Conservation (phyloP, 1,140 invertebrate genomes). For the Phymastichus coffea region DNA sequence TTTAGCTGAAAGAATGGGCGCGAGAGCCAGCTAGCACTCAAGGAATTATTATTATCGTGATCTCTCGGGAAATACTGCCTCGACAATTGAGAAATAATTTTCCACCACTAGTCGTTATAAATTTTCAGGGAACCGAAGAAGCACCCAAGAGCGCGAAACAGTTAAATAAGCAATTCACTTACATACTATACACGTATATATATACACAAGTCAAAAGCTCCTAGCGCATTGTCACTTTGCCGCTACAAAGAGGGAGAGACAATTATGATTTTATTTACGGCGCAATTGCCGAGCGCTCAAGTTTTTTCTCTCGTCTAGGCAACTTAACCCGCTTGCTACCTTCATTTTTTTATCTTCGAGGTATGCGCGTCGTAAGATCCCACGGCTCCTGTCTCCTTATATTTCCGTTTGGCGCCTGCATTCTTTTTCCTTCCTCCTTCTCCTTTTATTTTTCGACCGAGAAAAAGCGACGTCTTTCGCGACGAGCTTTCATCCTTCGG, state of each 20-base stretch:
- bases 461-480: not conserved
- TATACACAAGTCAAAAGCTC: no score
- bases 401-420: constrained; percentile 3
- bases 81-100: no score
- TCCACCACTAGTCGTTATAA: no score
- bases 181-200: no score
- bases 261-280: constrained; percentile 25
- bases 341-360: not conserved
- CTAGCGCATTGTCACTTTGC: constrained; percentile 4
- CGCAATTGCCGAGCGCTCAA: constrained; percentile 1
- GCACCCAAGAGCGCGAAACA: not conserved
- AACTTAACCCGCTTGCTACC: not conserved
- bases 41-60: no score
- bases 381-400: not conserved
- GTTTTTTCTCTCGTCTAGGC: constrained; percentile 3
- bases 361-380: constrained; percentile 6
- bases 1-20: no score
- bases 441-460: not conserved
- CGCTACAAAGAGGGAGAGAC: not conserved
- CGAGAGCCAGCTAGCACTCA: no score
- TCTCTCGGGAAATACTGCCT: no score
- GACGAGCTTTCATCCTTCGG: constrained; percentile 13
- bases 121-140: no score
- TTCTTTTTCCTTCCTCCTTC: not conserved
- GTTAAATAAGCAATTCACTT: constrained; percentile 1